phyloP scores from a whole-genome alignment of 2,797 vertebrate species.

The Bryconaethiops microstoma region DNA sequence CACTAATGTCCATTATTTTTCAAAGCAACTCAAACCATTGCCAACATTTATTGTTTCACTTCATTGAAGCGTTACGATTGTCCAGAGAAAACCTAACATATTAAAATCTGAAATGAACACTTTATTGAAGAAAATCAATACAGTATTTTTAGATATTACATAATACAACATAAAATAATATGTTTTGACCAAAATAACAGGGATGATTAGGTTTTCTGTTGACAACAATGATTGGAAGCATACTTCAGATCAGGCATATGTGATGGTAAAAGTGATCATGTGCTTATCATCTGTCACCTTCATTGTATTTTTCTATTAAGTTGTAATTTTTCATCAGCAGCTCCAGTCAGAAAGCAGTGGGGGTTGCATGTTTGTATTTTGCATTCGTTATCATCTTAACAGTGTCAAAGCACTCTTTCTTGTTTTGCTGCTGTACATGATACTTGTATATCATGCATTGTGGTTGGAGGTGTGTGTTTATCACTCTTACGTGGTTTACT shows the following conservation, averaged over 20 bases:
- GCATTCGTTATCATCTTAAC: neutral
- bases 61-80: neutral
- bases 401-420: neutral
- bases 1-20: slow-evolving; percentile 56
- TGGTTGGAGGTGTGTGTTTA: neutral
- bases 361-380: neutral
- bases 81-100: neutral
- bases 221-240: too few relatives aligned
- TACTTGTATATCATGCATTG: neutral
- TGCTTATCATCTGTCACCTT: neutral
- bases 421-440: neutral
- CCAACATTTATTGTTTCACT: neutral
- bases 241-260: neutral
- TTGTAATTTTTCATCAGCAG: neutral
- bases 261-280: neutral
- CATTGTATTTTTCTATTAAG: neutral
- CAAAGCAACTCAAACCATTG: neutral
- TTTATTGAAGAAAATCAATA: too few relatives aligned
- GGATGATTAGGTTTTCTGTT: neutral
- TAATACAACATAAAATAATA: too few relatives aligned
- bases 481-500: neutral
- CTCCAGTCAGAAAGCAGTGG: too few relatives aligned
- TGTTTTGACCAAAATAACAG: too few relatives aligned
- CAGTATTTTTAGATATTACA: too few relatives aligned
- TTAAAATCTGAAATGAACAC: neutral